Percentiles rank a stretch among this genome's conserved stretches.
Conservation (phyloP, 2,888 invertebrate species). For the Aphrophora alni region DNA sequence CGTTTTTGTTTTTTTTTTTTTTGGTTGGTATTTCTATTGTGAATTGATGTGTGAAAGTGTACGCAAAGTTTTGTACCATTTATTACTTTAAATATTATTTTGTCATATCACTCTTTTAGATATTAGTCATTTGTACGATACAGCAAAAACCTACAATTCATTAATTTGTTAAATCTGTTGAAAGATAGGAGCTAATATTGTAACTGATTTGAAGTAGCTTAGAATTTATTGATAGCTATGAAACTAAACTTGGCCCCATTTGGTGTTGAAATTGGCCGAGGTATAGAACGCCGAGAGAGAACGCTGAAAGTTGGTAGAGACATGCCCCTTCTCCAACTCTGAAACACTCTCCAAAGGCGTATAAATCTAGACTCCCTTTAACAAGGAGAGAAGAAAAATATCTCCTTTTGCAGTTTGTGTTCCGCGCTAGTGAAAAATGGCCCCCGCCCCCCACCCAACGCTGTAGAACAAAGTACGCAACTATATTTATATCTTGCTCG, state of each 20-base stretch:
- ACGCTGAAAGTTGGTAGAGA: not conserved
- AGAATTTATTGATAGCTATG: conserved; percentile 3
- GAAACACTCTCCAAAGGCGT: conserved; percentile 37
- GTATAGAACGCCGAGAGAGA: not conserved
- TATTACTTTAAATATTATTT: too few relatives aligned
- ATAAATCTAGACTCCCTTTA: conserved; percentile 38
- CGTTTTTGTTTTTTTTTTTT: too few relatives aligned
- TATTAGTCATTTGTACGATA: too few relatives aligned
- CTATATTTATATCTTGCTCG: conserved; percentile 42
- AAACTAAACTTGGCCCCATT: conserved; percentile 11
- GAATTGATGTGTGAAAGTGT: too few relatives aligned
- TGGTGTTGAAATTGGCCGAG: conserved; percentile 26
- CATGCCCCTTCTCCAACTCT: not conserved
- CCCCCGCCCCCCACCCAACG: not conserved
- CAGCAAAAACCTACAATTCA: too few relatives aligned
- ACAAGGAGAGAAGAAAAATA: conserved; percentile 39
- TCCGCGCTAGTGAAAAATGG: conserved; percentile 32
- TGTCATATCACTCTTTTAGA: too few relatives aligned
- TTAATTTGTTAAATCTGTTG: too few relatives aligned
- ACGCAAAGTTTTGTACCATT: too few relatives aligned
- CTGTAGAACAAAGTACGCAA: conserved; percentile 39
- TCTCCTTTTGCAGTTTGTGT: conserved; percentile 40
- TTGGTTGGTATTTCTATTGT: too few relatives aligned
- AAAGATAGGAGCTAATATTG: too few relatives aligned
- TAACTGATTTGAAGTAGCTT: not conserved